These are phyloP conservation scores for Orientallactaga sibirica DNA, from an alignment of 2,797 vertebrate species.

Conservation along the genomic window DNA sequence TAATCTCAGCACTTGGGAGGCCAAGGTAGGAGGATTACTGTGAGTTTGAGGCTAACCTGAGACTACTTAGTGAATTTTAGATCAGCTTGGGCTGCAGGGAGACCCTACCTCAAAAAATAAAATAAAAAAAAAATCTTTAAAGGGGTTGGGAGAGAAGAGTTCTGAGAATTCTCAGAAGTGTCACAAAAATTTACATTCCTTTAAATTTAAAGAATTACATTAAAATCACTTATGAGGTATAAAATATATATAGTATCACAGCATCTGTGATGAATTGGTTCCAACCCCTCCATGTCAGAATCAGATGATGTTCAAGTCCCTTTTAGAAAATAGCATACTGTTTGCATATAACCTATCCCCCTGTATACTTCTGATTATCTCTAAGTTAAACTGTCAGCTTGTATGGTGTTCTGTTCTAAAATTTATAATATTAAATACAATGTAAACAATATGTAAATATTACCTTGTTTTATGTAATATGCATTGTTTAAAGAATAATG, in stretches of 20 bases:
- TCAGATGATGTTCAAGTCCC: background rate
- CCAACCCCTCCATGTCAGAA: background rate
- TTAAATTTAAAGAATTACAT: slow-evolving; percentile 11
- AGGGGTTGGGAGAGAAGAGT: background rate
- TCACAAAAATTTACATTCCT: slow-evolving; percentile 10
- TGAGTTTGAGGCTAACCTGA: too few species aligned
- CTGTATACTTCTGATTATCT: background rate
- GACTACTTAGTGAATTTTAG: too few species aligned
- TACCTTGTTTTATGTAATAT: background rate
- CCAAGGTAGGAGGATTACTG: too few species aligned
- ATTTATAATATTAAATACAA: background rate
- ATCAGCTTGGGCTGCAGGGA: too few species aligned
- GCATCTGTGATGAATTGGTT: background rate
- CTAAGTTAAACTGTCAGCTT: background rate
- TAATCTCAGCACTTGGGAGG: too few species aligned
- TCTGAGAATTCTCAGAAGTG: background rate
- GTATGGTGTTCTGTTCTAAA: too few species aligned
- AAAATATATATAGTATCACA: background rate
- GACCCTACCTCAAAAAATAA: too few species aligned
- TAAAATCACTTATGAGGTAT: slow-evolving; percentile 33
- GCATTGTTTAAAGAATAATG: background rate
- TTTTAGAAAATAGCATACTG: background rate
- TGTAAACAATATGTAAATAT: background rate
- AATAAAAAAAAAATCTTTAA: background rate
- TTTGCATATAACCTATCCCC: background rate